Conservation (phyloP, 2,888 invertebrate species). For the Carterocephalus palaemon region DNA sequence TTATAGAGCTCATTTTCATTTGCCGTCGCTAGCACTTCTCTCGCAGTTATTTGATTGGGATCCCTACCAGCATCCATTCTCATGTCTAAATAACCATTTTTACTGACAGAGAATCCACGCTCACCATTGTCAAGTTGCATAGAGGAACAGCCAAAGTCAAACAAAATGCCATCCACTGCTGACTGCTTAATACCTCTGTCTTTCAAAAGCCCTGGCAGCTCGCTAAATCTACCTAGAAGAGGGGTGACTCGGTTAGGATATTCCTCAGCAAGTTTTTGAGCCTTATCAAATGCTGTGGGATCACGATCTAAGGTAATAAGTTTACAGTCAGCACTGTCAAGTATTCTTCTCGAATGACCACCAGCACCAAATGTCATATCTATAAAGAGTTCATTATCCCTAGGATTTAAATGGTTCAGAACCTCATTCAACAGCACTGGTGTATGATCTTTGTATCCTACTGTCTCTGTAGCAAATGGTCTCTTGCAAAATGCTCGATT, state of each 20-base stretch:
- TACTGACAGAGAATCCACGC: constrained; percentile 91
- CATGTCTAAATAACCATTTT: constrained; percentile 96
- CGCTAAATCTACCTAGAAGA: constrained; percentile 92
- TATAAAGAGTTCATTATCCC: constrained; percentile 82
- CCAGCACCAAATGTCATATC: constrained; percentile 99
- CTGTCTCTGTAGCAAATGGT: constrained; percentile 42
- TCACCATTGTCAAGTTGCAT: constrained; percentile 93
- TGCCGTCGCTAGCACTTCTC: constrained; percentile 89
- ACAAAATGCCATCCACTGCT: constrained; percentile 90
- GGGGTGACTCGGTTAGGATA: constrained; percentile 87
- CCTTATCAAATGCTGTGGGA: constrained; percentile 85
- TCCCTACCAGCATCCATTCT: constrained; percentile 91
- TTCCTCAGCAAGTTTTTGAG: constrained; percentile 80
- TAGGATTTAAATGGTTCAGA: constrained; percentile 82
- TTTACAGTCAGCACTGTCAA: constrained; percentile 82
- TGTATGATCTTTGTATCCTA: constrained; percentile 75
- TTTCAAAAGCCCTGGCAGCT: constrained; percentile 84
- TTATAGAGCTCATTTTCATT: constrained; percentile 87
- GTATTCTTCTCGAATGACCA: constrained; percentile 88
- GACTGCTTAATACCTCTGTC: constrained; percentile 77
- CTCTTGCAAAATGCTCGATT: constrained; percentile 34
- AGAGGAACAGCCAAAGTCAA: constrained; percentile 96
- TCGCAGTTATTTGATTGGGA: constrained; percentile 87
- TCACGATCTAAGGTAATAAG: constrained; percentile 93
- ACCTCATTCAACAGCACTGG: constrained; percentile 89